phyloP scores from a whole-genome alignment of 1,140 invertebrate genomes.

The Bombus cullumanus region DNA sequence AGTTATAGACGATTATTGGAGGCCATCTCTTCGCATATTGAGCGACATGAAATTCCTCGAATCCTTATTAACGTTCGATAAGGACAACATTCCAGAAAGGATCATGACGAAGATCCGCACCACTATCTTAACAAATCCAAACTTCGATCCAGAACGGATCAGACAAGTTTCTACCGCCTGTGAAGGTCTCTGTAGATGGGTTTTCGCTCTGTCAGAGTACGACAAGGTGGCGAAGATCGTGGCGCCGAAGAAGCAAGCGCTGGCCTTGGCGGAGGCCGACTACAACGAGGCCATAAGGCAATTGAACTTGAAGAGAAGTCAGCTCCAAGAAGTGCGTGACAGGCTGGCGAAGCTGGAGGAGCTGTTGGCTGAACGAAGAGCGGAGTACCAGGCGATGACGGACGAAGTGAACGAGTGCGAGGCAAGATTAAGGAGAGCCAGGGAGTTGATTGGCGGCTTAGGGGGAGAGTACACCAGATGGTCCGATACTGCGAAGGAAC shows the following conservation, averaged over 20 bases:
- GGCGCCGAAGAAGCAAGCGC: conserved; percentile 91
- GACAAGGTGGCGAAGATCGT: conserved; percentile 96
- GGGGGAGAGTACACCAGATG: conserved; percentile 93
- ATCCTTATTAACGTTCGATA: conserved; percentile 92
- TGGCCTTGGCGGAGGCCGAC: conserved; percentile 89
- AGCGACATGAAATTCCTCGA: conserved; percentile 96
- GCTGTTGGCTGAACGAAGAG: conserved; percentile 85
- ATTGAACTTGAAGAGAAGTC: conserved; percentile 89
- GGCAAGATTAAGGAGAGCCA: conserved; percentile 94
- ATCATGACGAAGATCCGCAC: conserved; percentile 93
- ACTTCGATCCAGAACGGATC: conserved; percentile 96
- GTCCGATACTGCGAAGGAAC: conserved; percentile 89
- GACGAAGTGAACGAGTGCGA: conserved; percentile 93
- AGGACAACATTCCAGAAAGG: conserved; percentile 92
- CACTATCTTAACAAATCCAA: conserved; percentile 91
- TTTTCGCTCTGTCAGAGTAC: conserved; percentile 95
- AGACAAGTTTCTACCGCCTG: conserved; percentile 89
- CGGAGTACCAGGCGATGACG: conserved; percentile 86
- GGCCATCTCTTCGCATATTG: conserved; percentile 93
- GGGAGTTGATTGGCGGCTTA: conserved; percentile 94
- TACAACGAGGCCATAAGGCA: conserved; percentile 87
- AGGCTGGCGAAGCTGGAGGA: conserved; percentile 86
- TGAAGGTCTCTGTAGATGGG: conserved; percentile 95
- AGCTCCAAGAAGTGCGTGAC: conserved; percentile 87
- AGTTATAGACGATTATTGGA: conserved; percentile 95